Base-by-base conservation (phyloP, 2,888 invertebrate genomes). In the Erebia epiphron region DNA sequence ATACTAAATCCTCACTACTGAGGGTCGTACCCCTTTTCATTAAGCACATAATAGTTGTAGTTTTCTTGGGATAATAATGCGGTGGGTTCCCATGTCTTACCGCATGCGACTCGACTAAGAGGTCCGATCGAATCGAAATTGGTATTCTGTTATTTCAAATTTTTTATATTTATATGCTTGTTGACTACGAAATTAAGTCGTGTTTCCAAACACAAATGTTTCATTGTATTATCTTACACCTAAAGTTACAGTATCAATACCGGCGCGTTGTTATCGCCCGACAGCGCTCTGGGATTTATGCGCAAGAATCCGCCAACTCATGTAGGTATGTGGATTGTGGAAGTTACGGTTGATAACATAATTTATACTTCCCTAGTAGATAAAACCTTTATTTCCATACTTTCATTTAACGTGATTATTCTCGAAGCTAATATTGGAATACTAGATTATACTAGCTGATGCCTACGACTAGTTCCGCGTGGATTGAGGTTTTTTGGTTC, bases 261-360 rank as follows among this genome's bases (percentile, higher is more conserved):
- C 72, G 71, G 69, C 64, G 46, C 64, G 67, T 70, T 79, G 81
- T 77, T 82, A 84, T 80, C 82, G 72, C 73, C 67, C 78, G 79
- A 79, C 77, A 78, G 76, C 71, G 76, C 72, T 70, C 67, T 65
- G 76, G 79, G 78, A 85, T 86, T 85, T 85, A 86, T 84, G 74
- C 67, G 69, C 67, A 75, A 77, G 78, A 78, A 75, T 76, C 58
- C 61, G 65, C 77, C 72, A 75, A 78, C 76, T 76, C 77, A 16
- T 52, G 52, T 52, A 21, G 21, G 21, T 26, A 75, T 72, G 76
- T 74, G 72, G 74, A 75, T 76, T 73, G 76, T 75, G 72, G 74
- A 75, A 76, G 73, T 73, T 76, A 76, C 75, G 76, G 77, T 75
- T 76, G 58, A 68, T 67, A 68, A 64, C 78, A 80, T 79, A 67